These are phyloP conservation scores for Caenorhabditis remanei DNA, from an alignment of 1,140 invertebrate genomes.

Conservation along the genomic window DNA sequence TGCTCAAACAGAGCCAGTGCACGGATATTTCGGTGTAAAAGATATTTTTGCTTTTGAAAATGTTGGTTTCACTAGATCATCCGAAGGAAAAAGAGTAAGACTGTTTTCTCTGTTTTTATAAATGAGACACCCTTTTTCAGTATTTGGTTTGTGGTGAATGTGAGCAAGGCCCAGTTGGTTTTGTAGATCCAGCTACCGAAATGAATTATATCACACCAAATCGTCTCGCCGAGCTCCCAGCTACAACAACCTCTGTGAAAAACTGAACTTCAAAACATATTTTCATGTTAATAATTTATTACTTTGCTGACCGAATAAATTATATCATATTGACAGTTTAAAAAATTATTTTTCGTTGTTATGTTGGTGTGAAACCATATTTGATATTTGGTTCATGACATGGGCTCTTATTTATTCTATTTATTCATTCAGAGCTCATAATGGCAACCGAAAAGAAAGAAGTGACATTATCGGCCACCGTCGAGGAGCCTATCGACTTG, in stretches of 20 bases:
- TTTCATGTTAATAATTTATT: no score
- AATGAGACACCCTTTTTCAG: neutral
- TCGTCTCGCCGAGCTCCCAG: neutral
- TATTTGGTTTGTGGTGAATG: slow-evolving; percentile 60
- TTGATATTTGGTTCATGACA: no score
- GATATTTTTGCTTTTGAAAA: slow-evolving; percentile 57
- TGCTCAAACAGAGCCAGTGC: slow-evolving; percentile 51
- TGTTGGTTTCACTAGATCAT: slow-evolving; percentile 57
- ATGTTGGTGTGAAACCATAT: no score
- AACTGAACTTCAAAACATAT: neutral
- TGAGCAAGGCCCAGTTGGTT: slow-evolving; percentile 58
- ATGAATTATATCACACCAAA: slow-evolving; percentile 43
- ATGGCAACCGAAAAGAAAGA: slow-evolving; percentile 63
- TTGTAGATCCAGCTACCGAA: slow-evolving; percentile 22
- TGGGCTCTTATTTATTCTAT: neutral
- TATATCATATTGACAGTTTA: no score
- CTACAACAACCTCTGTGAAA: neutral
- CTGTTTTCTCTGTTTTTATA: neutral
- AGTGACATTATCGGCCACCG: slow-evolving; percentile 39
- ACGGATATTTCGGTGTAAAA: slow-evolving; percentile 44
- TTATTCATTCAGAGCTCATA: neutral
- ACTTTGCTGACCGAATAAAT: no score
- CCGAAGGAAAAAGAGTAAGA: slow-evolving; percentile 45
- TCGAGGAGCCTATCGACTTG: slow-evolving; percentile 96
- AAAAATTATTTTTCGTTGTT: no score